Conservation (phyloP, 2,797 vertebrate species). For the Falco cherrug region DNA sequence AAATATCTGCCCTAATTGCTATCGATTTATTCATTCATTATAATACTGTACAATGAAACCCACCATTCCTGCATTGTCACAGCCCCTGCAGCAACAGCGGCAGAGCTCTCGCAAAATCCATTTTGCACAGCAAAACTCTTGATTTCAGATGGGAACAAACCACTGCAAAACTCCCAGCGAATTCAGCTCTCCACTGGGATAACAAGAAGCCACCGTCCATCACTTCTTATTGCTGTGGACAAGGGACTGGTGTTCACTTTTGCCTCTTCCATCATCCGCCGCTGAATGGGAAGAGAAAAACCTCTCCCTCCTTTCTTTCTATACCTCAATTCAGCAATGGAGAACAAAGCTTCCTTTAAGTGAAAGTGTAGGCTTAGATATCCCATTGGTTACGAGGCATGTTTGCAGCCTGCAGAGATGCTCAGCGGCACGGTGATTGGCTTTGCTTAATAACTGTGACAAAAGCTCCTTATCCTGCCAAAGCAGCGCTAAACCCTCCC, state of each 20-base stretch:
- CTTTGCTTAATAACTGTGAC: neutral
- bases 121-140: neutral
- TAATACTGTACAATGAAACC: neutral
- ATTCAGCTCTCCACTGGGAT: neutral
- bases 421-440: neutral
- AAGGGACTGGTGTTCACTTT: neutral
- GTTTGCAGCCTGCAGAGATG: neutral
- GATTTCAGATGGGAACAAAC: neutral
- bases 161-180: neutral
- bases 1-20: conserved; percentile 22
- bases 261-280: neutral
- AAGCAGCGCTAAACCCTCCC: neutral
- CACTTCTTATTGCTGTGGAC: neutral
- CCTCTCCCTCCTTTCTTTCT: neutral
- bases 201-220: neutral
- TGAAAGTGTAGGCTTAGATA: neutral
- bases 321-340: neutral
- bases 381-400: accelerated
- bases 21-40: neutral
- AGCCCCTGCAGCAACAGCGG: neutral
- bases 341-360: neutral
- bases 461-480: conserved; percentile 26
- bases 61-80: neutral
- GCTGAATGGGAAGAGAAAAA: neutral
- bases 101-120: neutral